Evolutionary conservation across 2,888 invertebrate species (phyloP).

Genomic region (Onchidella celtica): DNA sequence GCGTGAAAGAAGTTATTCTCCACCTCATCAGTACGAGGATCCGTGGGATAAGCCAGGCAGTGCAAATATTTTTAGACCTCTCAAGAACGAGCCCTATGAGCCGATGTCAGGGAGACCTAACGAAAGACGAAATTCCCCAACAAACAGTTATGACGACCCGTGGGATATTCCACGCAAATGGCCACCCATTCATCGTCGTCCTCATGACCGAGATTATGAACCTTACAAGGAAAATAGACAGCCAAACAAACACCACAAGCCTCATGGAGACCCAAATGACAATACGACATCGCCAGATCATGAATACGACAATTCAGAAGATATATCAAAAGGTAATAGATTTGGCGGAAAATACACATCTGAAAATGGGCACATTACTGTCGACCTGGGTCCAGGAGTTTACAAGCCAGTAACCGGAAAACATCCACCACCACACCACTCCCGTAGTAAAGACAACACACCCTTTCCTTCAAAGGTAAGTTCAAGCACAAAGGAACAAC

Average conservation of each 20-base stretch:
- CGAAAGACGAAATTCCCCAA: not conserved
- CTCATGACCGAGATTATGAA: not conserved
- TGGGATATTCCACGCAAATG: not conserved
- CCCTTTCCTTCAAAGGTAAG: constrained; percentile 10
- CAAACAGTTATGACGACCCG: not conserved
- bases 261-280: too few species aligned
- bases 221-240: not conserved
- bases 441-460: not conserved
- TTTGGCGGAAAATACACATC: not conserved
- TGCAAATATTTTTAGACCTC: too few species aligned
- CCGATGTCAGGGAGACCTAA: not conserved
- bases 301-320: too few species aligned
- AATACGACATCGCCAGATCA: too few species aligned
- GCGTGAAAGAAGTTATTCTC: not conserved
- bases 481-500: too few species aligned
- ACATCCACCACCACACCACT: not conserved
- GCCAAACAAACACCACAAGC: not conserved
- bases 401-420: not conserved
- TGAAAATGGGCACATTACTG: not conserved
- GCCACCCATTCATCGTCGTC: too few species aligned
- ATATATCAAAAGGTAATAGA: too few species aligned
- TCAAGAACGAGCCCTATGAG: not conserved
- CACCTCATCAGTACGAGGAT: constrained; percentile 4
- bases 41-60: constrained; percentile 26
- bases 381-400: not conserved